phyloP scores from a whole-genome alignment of 2,797 vertebrate genomes.

The Myotis vivesi region DNA sequence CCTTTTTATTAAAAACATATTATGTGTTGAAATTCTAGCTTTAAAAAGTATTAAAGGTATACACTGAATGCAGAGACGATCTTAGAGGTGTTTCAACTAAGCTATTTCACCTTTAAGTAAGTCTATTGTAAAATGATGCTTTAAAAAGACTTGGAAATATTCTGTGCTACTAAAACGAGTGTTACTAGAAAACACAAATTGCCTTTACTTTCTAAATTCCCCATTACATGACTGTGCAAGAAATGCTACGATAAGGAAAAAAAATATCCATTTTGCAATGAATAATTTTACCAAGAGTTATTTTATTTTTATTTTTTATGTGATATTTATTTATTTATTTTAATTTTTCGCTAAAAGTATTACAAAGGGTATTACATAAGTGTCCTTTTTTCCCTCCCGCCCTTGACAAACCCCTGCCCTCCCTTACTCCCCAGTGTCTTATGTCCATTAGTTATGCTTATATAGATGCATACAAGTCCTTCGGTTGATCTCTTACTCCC shows the following conservation, averaged over 20 bases:
- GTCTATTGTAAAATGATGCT: neutral
- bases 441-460: no score
- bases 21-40: slow-evolving; percentile 51
- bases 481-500: no score
- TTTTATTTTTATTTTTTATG: no score
- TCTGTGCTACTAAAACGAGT: neutral
- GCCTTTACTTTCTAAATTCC: neutral
- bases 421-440: no score
- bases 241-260: neutral
- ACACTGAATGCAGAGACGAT: neutral
- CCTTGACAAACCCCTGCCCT: no score
- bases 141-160: slow-evolving; percentile 31
- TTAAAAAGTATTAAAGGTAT: slow-evolving; percentile 20
- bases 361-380: no score
- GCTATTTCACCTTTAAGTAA: neutral
- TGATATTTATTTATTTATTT: no score
- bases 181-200: neutral
- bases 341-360: no score
- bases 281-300: slow-evolving; percentile 18
- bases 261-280: neutral
- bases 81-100: neutral
- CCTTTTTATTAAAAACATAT: slow-evolving; percentile 56
- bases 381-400: no score
- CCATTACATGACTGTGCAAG: neutral
- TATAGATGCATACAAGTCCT: no score